These are phyloP conservation scores for Eubasilissa regina DNA, from an alignment of 1,140 invertebrate species.

Conservation along the genomic window DNA sequence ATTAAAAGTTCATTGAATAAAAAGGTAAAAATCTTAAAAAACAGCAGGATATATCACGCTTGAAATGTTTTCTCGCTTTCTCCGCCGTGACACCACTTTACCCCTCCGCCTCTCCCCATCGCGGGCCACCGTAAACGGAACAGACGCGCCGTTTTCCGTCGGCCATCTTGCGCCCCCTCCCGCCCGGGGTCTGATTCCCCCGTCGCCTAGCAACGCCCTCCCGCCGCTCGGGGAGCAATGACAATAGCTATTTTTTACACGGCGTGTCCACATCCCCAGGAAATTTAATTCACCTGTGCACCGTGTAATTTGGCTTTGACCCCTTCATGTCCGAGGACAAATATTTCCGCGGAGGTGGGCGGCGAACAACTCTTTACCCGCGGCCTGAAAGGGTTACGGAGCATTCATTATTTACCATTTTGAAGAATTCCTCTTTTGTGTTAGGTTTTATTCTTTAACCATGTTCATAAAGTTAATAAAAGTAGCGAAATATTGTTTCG, in stretches of 20 bases:
- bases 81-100: neutral
- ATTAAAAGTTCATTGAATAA: neutral
- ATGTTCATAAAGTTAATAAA: too few species aligned
- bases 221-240: slow-evolving; percentile 47
- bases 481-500: too few species aligned
- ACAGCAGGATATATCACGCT: neutral
- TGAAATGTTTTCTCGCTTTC: neutral
- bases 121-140: slow-evolving; percentile 14
- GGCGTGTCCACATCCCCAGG: slow-evolving; percentile 40
- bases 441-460: too few species aligned
- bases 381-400: slow-evolving; percentile 1
- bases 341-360: neutral
- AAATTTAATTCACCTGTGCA: slow-evolving; percentile 52
- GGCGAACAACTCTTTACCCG: neutral
- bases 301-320: slow-evolving; percentile 46
- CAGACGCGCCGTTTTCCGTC: slow-evolving; percentile 49
- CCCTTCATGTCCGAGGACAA: slow-evolving; percentile 29
- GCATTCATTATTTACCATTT: slow-evolving; percentile 7
- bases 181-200: slow-evolving; percentile 25
- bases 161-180: slow-evolving; percentile 55
- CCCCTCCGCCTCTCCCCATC: neutral
- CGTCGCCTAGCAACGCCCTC: slow-evolving; percentile 57
- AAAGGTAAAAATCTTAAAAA: neutral
- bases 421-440: neutral
- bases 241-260: slow-evolving; percentile 53